Evolutionary conservation across 2,888 invertebrate species (phyloP).

Genomic region (Erynnis tages): DNA sequence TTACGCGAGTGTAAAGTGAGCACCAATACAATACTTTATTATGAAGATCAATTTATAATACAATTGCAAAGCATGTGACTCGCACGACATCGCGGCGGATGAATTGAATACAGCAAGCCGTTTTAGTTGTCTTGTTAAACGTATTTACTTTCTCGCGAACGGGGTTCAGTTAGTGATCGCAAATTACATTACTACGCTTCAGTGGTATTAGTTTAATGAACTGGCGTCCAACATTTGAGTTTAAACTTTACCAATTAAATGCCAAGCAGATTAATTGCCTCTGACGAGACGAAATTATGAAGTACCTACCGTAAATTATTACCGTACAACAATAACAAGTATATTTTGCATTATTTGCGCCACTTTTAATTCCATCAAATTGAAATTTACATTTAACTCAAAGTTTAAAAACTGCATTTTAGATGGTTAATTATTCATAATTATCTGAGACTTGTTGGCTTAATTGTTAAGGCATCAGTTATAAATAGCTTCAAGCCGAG

Average conservation of each 20-base stretch:
- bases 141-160: conserved; percentile 17
- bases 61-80: conserved; percentile 38
- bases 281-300: conserved; percentile 2
- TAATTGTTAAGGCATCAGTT: background rate
- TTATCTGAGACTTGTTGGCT: background rate
- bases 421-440: background rate
- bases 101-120: conserved; percentile 33
- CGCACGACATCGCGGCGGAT: conserved; percentile 30
- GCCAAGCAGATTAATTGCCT: conserved; percentile 32
- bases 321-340: too few species aligned
- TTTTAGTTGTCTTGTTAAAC: conserved; percentile 12
- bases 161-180: conserved; percentile 17
- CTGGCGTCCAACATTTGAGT: conserved; percentile 19
- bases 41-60: conserved; percentile 39
- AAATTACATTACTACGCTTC: conserved; percentile 20
- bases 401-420: background rate
- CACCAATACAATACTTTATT: conserved; percentile 36
- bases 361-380: too few species aligned
- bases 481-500: background rate
- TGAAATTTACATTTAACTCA: too few species aligned
- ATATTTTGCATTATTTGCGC: too few species aligned
- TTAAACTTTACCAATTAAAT: conserved; percentile 32
- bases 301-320: background rate
- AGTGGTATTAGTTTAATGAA: conserved; percentile 17
- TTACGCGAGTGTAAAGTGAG: conserved; percentile 31